phyloP scores from a whole-genome alignment of 2,797 vertebrate genomes.

The Allobates femoralis region DNA sequence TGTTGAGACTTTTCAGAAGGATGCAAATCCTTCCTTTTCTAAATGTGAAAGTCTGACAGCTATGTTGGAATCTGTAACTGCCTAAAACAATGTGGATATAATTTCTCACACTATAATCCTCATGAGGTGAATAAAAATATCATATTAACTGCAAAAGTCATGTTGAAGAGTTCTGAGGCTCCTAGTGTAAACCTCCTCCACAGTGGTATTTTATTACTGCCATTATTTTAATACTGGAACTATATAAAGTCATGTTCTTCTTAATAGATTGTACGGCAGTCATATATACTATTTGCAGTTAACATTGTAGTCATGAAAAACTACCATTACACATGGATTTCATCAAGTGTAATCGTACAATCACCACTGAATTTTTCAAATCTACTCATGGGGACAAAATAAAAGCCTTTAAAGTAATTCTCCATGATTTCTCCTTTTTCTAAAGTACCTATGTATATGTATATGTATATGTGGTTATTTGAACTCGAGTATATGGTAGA shows the following conservation, averaged over 20 bases:
- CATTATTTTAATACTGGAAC: not conserved
- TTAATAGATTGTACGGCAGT: not conserved
- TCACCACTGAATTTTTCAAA: not conserved
- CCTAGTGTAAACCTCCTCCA: not conserved
- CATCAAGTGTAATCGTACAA: not conserved
- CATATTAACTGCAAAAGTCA: not conserved
- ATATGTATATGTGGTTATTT: too few relatives aligned
- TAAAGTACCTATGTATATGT: not conserved
- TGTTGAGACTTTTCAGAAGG: not conserved
- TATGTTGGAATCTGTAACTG: not conserved
- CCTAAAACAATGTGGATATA: slow-evolving; percentile 13
- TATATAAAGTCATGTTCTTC: not conserved
- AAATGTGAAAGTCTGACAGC: not conserved
- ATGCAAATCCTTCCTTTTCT: not conserved
- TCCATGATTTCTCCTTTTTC: not conserved
- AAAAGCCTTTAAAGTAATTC: not conserved
- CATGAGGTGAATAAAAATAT: slow-evolving; percentile 22
- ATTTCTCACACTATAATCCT: slow-evolving; percentile 18
- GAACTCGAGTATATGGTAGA: not conserved
- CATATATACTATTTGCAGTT: not conserved
- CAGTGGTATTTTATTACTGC: not conserved
- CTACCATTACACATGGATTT: not conserved
- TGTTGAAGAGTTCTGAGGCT: not conserved
- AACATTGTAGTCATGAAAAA: not conserved
- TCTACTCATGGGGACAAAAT: not conserved